Evolutionary conservation across 2,888 invertebrate genomes (phyloP).

Genomic region (Pelosia muscerda): DNA sequence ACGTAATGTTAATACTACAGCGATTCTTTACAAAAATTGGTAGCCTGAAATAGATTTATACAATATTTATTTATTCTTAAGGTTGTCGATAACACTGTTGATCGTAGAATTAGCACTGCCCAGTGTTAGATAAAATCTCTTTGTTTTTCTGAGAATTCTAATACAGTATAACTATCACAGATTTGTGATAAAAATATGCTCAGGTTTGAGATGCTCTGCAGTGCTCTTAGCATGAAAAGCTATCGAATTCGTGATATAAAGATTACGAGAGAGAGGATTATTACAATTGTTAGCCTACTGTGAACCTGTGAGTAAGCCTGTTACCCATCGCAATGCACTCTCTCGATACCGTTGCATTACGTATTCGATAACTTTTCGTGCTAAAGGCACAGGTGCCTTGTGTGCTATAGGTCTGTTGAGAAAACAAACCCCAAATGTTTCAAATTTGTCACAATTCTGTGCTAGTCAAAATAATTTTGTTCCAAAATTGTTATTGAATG

Average conservation of each 20-base stretch:
- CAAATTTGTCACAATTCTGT: slow-evolving; percentile 19
- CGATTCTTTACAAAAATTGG: slow-evolving; percentile 11
- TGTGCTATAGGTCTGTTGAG: no score
- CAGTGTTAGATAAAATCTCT: slow-evolving; percentile 41
- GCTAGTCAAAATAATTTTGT: slow-evolving; percentile 19
- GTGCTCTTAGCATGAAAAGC: no score
- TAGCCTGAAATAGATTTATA: slow-evolving; percentile 19
- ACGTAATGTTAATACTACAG: not conserved
- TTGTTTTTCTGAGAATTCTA: slow-evolving; percentile 31
- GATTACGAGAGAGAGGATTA: no score
- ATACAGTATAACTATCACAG: not conserved
- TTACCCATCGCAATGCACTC: no score
- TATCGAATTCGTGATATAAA: no score
- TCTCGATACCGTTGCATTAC: no score
- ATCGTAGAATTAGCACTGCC: slow-evolving; percentile 39
- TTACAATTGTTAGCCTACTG: no score
- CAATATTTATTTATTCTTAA: slow-evolving; percentile 22
- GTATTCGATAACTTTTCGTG: no score
- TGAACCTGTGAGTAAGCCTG: no score
- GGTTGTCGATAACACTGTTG: slow-evolving; percentile 50
- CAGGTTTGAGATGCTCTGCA: no score
- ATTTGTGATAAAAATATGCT: slow-evolving; percentile 17
- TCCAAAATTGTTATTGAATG: slow-evolving; percentile 58
- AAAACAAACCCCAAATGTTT: not conserved
- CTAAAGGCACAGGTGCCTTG: no score